Percentiles rank a stretch among this genome's conserved stretches.
Evolutionary conservation across 2,888 invertebrate species (phyloP).

Genomic region (Zaprionus obscuricornis): DNA sequence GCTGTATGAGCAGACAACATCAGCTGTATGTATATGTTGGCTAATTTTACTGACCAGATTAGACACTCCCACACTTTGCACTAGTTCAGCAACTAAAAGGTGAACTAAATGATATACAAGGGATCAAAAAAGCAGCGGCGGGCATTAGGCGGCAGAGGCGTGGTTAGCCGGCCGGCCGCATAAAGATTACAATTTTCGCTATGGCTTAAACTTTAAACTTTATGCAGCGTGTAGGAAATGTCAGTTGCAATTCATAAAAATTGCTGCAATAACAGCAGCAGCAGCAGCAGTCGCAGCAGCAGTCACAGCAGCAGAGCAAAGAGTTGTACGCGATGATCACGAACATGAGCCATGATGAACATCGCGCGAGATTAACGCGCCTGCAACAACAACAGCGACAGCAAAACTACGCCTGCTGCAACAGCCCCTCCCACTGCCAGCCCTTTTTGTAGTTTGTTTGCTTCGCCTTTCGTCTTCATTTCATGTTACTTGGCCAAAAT

Average conservation of each 20-base stretch:
- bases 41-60: conserved; percentile 41
- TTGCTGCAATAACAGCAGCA: conserved; percentile 69
- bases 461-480: too few relatives aligned
- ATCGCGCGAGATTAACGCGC: conserved; percentile 70
- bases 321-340: conserved; percentile 61
- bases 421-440: conserved; percentile 5
- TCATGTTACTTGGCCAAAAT: conserved; percentile 48
- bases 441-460: conserved; percentile 31
- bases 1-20: conserved; percentile 43
- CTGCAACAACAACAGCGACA: conserved; percentile 37
- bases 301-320: conserved; percentile 13
- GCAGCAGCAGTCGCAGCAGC: conserved; percentile 22
- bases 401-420: not conserved
- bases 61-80: conserved; percentile 62
- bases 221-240: conserved; percentile 79
- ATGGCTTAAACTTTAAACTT: conserved; percentile 76
- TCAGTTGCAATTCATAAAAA: conserved; percentile 81
- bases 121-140: not conserved
- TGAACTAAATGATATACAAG: conserved; percentile 56
- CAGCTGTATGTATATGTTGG: conserved; percentile 34
- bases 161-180: conserved; percentile 64
- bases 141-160: not conserved
- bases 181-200: conserved; percentile 57
- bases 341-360: conserved; percentile 75
- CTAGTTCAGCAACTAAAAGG: conserved; percentile 58